A percentile compares a stretch with the other conserved stretches of the same genome.
Evolutionary conservation across 2,797 vertebrate genomes (phyloP).

Genomic region (Rachycentron canadum): DNA sequence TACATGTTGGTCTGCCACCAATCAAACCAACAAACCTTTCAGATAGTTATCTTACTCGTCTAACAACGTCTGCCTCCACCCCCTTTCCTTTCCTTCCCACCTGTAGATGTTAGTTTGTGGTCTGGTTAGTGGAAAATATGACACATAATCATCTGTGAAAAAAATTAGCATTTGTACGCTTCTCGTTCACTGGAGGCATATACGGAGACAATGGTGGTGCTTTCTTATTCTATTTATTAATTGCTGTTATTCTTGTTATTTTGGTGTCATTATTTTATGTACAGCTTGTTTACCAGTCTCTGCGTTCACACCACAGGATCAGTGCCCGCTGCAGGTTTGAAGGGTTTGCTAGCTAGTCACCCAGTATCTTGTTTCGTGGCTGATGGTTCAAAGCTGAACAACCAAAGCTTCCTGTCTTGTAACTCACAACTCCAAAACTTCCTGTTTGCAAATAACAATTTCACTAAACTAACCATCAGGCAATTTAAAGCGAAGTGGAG

Average conservation of each 20-base stretch:
- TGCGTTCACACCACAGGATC: constrained; percentile 29
- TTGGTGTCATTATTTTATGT: constrained; percentile 53
- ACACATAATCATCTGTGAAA: constrained; percentile 39
- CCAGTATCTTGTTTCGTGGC: neutral
- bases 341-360: neutral
- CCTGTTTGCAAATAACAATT: neutral
- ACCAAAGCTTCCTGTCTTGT: neutral
- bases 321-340: constrained; percentile 47
- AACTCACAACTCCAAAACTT: neutral
- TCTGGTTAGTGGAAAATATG: constrained; percentile 35
- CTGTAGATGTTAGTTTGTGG: constrained; percentile 47
- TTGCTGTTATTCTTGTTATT: constrained; percentile 53
- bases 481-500: neutral
- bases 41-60: constrained; percentile 7
- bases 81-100: constrained; percentile 11
- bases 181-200: constrained; percentile 38
- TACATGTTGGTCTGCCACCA: constrained; percentile 56
- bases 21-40: constrained; percentile 25
- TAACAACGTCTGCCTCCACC: constrained; percentile 33
- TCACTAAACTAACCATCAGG: neutral
- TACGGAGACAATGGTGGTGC: constrained; percentile 62
- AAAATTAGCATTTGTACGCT: constrained; percentile 8
- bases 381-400: neutral
- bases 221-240: constrained; percentile 56
- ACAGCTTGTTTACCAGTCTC: constrained; percentile 51